Base-by-base conservation (phyloP, 2,113 vertebrate genomes). In the Neodontobutis hainanensis region DNA sequence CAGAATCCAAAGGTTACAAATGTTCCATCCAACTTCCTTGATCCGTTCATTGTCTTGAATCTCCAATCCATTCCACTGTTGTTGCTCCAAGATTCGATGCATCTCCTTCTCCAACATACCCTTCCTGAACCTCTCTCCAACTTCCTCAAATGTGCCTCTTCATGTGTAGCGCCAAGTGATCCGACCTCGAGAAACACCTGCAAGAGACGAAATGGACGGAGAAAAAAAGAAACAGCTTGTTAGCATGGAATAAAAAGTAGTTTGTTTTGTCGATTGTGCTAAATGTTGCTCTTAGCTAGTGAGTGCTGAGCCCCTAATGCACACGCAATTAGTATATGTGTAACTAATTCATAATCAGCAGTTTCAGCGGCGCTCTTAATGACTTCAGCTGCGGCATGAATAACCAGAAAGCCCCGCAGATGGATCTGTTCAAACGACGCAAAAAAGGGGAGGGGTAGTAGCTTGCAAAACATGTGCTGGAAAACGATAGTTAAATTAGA, bases 101-200 rank as follows among this genome's bases (percentile, higher is more conserved):
- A 74, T 67, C 70, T 79, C 80, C 80, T 68, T 15, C 64, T 56
- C 77, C 76, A 68, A 53, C 75, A 49, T 74, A 46, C 38, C 50
- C 84, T 77, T 77, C 67, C 48, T 69, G 66, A 73, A 78, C 80
- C 78, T 81, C 80, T 75, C 77, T 67, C 65, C 1, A 4, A 7
- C 53, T 57, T 57, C 75, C 69, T 94, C 92, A 99, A 91, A 99
- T 95, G 90, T 98, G 97, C 91, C 97, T 95, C 91, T 99, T 99
- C 97, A 99, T 99, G 87, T 98, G 97, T 78, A 99, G 94, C 60
- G 97, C 97, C 75, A 99, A 95, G 92, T 99, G 97, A 90, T 99
- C 97, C 66, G 97, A 99, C 89, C 97, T 94, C 73, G 97, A 99
- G 92, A 99, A 99, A 94, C 97, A 99, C 92, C 97, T 99, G 93